Evolutionary conservation across 2,797 vertebrate genomes (phyloP).

Genomic region (Cuniculus paca): DNA sequence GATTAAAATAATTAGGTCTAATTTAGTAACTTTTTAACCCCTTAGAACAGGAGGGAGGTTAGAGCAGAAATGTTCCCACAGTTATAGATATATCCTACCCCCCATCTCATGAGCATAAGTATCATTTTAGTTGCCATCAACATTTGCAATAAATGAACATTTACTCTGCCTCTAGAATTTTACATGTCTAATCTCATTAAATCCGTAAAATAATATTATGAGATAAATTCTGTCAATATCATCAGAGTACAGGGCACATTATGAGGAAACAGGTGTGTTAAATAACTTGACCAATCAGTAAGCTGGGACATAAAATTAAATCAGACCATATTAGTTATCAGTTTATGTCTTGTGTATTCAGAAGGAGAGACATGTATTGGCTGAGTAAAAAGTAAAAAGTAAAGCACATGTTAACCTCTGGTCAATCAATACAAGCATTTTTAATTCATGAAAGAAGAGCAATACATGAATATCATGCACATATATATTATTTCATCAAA

Average conservation of each 20-base stretch:
- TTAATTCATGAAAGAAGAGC: background rate
- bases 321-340: background rate
- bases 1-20: slow-evolving; percentile 34
- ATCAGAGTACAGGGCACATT: background rate
- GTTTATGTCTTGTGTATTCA: background rate
- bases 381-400: background rate
- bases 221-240: background rate
- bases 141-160: background rate
- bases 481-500: background rate
- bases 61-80: background rate
- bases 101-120: background rate
- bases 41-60: background rate
- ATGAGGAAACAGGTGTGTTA: background rate
- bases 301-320: slow-evolving; percentile 37
- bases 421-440: background rate
- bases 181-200: slow-evolving; percentile 30
- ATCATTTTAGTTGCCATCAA: background rate
- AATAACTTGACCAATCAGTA: slow-evolving; percentile 2
- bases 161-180: background rate
- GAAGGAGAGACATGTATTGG: background rate
- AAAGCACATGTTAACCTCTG: background rate
- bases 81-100: background rate
- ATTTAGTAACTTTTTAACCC: slow-evolving; percentile 41
- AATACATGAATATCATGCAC: background rate
- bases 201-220: background rate